Conservation (phyloP, 2,888 invertebrate genomes). For the Neoaliturus tenellus region DNA sequence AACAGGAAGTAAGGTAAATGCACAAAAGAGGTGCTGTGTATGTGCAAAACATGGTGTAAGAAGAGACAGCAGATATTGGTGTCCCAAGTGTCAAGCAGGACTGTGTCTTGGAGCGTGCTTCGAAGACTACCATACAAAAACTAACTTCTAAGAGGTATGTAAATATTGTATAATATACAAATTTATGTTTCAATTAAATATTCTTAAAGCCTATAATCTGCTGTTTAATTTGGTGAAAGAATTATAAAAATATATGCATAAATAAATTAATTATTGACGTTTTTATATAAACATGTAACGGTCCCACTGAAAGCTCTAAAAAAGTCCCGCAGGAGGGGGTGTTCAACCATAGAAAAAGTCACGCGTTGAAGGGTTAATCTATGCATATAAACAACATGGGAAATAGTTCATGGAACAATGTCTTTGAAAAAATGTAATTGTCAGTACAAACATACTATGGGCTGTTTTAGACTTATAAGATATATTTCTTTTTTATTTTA, state of each 20-base stretch:
- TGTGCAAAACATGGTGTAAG: slow-evolving; percentile 2
- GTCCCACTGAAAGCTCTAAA: background rate
- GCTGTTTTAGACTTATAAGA: too few species aligned
- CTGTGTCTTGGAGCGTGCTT: background rate
- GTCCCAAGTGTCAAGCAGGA: background rate
- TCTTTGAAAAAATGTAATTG: too few species aligned
- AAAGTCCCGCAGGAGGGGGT: background rate
- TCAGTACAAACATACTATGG: too few species aligned
- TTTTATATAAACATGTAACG: too few species aligned
- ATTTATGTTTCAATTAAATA: background rate
- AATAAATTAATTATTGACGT: background rate
- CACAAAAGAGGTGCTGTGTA: background rate
- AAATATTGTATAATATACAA: background rate
- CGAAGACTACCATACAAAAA: slow-evolving; percentile 2
- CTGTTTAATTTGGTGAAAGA: slow-evolving; percentile 3
- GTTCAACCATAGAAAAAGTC: background rate
- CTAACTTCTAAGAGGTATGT: background rate
- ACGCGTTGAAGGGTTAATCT: slow-evolving; percentile 7
- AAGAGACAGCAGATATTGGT: slow-evolving; percentile 2
- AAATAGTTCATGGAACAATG: too few species aligned
- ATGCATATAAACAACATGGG: too few species aligned
- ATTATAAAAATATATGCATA: background rate
- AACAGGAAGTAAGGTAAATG: slow-evolving; percentile 10
- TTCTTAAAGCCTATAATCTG: background rate
- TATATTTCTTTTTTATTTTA: too few species aligned